Conservation (phyloP, 1,140 invertebrate species). For the Meloidogyne hapla region DNA sequence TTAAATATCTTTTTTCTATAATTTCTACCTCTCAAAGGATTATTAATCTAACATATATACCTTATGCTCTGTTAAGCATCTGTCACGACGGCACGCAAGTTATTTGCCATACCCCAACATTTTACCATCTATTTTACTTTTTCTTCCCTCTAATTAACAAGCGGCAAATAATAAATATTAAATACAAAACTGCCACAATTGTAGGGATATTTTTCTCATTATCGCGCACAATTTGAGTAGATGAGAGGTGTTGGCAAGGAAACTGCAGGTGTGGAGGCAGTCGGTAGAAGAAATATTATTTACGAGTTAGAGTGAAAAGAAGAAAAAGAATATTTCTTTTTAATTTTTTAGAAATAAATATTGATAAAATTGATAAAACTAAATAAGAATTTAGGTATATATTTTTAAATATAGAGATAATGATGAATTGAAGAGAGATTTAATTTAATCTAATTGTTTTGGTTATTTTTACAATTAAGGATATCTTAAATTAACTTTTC, state of each 20-base stretch:
- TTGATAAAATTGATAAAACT: no score
- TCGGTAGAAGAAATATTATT: no score
- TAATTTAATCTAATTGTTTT: no score
- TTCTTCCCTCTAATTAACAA: background rate
- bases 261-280: background rate
- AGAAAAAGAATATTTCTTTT: background rate
- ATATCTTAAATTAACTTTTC: no score
- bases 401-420: no score
- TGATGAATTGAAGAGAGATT: no score
- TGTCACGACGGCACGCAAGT: background rate
- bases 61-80: background rate
- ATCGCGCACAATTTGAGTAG: background rate
- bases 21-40: background rate
- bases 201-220: background rate
- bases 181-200: background rate
- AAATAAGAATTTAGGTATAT: no score
- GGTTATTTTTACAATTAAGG: no score
- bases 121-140: background rate
- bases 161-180: background rate
- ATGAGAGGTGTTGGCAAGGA: background rate
- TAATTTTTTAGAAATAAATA: no score
- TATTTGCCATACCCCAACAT: background rate
- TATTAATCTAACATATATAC: no score
- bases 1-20: background rate
- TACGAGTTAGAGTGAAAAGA: no score